phyloP scores from a whole-genome alignment of 2,113 vertebrate genomes.

The Dryoscopus gambensis region DNA sequence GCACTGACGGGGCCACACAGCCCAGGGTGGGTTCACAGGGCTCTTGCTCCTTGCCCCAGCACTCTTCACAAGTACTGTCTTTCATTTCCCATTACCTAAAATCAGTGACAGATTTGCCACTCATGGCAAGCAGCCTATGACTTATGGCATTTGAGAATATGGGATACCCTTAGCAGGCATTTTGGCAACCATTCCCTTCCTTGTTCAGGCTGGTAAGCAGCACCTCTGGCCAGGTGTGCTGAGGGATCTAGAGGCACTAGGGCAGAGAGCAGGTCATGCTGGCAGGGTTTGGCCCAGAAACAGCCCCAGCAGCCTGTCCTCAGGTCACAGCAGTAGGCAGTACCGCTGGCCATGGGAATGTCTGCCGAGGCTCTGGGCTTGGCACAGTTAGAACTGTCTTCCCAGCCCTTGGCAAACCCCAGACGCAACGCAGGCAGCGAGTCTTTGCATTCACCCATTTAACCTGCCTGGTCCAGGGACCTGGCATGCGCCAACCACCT shows the following conservation, averaged over 20 bases:
- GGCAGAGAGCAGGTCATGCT: background rate
- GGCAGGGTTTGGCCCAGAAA: background rate
- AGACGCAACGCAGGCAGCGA: accelerated
- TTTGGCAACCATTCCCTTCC: background rate
- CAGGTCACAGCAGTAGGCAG: accelerated
- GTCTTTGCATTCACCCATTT: accelerated
- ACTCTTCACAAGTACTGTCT: background rate
- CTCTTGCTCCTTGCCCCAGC: background rate
- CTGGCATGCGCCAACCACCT: background rate
- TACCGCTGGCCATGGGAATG: accelerated
- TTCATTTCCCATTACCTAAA: background rate
- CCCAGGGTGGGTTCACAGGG: accelerated
- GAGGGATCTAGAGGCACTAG: background rate
- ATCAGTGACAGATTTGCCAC: background rate
- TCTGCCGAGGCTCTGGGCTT: background rate
- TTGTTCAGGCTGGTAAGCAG: background rate
- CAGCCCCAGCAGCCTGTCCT: background rate
- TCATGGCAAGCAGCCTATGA: background rate
- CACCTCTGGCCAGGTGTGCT: background rate
- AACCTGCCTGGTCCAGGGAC: background rate
- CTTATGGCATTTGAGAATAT: background rate
- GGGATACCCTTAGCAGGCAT: background rate
- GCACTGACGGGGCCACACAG: accelerated
- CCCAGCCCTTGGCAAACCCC: accelerated
- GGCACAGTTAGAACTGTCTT: background rate